Evolutionary conservation across 2,888 invertebrate species (phyloP).

Genomic region (Apotomis betuletana): DNA sequence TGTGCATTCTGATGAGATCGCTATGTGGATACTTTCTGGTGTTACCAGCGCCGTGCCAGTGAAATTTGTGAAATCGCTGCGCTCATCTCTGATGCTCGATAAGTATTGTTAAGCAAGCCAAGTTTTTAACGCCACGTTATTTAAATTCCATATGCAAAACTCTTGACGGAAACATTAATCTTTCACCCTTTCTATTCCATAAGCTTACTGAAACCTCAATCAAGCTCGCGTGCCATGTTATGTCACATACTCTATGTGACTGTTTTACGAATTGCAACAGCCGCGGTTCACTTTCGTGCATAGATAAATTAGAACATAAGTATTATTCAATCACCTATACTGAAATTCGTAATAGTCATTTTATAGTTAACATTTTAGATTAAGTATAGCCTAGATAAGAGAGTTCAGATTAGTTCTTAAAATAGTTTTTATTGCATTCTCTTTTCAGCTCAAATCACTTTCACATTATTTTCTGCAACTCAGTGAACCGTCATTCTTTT

Average conservation of each 20-base stretch:
- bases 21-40: slow-evolving; percentile 16
- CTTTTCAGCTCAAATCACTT: slow-evolving; percentile 1
- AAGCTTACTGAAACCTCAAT: slow-evolving; percentile 55
- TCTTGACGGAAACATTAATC: slow-evolving; percentile 19
- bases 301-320: slow-evolving; percentile 44
- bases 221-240: slow-evolving; percentile 61
- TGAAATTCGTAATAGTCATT: slow-evolving; percentile 15
- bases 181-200: slow-evolving; percentile 33
- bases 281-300: slow-evolving; percentile 51
- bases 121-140: slow-evolving; percentile 28
- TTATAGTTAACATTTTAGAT: background rate
- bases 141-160: slow-evolving; percentile 13
- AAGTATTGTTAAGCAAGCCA: slow-evolving; percentile 35
- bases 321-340: slow-evolving; percentile 49
- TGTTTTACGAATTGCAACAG: slow-evolving; percentile 67
- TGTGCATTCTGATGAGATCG: slow-evolving; percentile 30
- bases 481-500: background rate
- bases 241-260: slow-evolving; percentile 65
- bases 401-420: background rate
- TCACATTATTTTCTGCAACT: background rate
- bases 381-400: background rate
- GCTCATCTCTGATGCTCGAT: slow-evolving; percentile 39
- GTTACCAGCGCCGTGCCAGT: slow-evolving; percentile 37
- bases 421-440: background rate
- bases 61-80: slow-evolving; percentile 45